phyloP scores from a whole-genome alignment of 2,888 invertebrate species.

The Octodonta nipae region DNA sequence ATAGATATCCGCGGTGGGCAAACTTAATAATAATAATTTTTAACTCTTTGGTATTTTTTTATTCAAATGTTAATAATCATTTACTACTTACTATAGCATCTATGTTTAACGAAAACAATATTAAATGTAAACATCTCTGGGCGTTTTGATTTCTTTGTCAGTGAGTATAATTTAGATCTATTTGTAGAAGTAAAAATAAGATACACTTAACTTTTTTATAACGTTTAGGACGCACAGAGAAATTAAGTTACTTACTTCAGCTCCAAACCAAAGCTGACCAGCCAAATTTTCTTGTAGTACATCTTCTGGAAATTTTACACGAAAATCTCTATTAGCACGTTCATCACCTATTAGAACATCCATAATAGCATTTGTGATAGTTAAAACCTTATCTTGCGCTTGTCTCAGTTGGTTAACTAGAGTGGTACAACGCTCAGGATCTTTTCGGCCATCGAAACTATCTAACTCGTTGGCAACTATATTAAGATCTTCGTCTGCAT shows the following conservation, averaged over 20 bases:
- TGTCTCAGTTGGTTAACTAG: slow-evolving; percentile 89
- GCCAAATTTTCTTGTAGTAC: slow-evolving; percentile 95
- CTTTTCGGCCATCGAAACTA: slow-evolving; percentile 97
- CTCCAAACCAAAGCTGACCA: slow-evolving; percentile 98
- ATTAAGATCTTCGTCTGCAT: slow-evolving; percentile 92
- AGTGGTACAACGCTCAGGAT: slow-evolving; percentile 89
- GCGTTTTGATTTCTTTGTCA: too few species aligned
- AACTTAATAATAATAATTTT: too few species aligned
- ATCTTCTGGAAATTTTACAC: slow-evolving; percentile 97
- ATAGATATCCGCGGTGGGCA: too few species aligned
- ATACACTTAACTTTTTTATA: too few species aligned
- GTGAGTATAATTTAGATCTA: too few species aligned
- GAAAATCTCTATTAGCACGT: slow-evolving; percentile 82
- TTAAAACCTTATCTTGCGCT: slow-evolving; percentile 83
- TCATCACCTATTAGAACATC: slow-evolving; percentile 78
- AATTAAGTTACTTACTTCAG: slow-evolving; percentile 59
- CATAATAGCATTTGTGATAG: slow-evolving; percentile 89
- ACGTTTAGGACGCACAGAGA: too few species aligned
- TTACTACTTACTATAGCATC: too few species aligned
- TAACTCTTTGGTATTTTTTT: too few species aligned
- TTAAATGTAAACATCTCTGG: too few species aligned
- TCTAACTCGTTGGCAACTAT: slow-evolving; percentile 91
- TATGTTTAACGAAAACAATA: too few species aligned
- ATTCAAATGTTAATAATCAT: too few species aligned
- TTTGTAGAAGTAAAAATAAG: too few species aligned